Conservation (phyloP, 64 coral and sea anemone species). For the Dendrophyllia cribrosa region DNA sequence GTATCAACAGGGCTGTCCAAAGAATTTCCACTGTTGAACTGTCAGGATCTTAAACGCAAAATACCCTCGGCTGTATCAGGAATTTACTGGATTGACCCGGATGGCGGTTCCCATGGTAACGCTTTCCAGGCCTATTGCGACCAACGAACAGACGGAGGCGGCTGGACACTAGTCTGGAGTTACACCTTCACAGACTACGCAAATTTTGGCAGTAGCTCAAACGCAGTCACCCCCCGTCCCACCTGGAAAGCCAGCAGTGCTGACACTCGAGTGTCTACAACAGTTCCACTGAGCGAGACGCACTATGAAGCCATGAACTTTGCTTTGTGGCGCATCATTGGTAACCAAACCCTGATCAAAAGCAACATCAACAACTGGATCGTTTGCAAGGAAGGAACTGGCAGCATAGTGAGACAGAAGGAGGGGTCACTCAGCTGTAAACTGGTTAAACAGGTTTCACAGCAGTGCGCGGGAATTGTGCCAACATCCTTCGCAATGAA, state of each 20-base stretch:
- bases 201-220: slow-evolving; percentile 43
- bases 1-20: not conserved
- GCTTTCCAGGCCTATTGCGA: slow-evolving; percentile 69
- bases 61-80: slow-evolving; percentile 16
- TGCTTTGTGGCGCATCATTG: no score
- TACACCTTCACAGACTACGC: slow-evolving; percentile 78
- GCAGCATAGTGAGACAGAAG: slow-evolving; percentile 11
- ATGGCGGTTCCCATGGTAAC: not conserved
- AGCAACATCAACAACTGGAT: slow-evolving; percentile 91
- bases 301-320: no score
- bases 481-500: not conserved
- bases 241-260: slow-evolving; percentile 5
- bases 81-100: slow-evolving; percentile 61
- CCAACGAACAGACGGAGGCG: slow-evolving; percentile 65
- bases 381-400: slow-evolving; percentile 7
- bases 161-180: slow-evolving; percentile 80
- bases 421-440: slow-evolving; percentile 18
- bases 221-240: slow-evolving; percentile 70
- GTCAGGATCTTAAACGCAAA: not conserved
- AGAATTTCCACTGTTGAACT: not conserved
- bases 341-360: no score
- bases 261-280: no score
- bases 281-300: no score
- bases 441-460: slow-evolving; percentile 27
- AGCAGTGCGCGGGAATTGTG: not conserved